Evolutionary conservation across 2,113 vertebrate species (phyloP).

Genomic region (Dunckerocampus dactyliophorus): DNA sequence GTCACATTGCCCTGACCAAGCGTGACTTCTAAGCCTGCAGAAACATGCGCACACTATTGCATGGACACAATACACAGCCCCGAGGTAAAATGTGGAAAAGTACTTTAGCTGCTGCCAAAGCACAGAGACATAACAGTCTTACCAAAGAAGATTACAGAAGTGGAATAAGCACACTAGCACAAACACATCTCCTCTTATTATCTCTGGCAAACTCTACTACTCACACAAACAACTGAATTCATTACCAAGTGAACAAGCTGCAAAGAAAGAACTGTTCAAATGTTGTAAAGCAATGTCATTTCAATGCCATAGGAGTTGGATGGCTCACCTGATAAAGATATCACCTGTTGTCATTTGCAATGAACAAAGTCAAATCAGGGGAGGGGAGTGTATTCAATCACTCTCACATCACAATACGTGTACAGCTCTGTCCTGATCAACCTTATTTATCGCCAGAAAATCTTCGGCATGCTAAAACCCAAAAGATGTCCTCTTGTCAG

Average conservation of each 20-base stretch:
- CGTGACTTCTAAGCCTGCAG: conserved; percentile 8
- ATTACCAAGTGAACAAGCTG: conserved; percentile 11
- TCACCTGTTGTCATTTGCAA: conserved; percentile 32
- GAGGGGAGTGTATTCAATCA: conserved; percentile 29
- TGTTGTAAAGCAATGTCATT: conserved; percentile 14
- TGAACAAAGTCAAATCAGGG: conserved; percentile 52
- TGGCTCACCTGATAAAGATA: conserved; percentile 17
- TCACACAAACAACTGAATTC: conserved; percentile 12
- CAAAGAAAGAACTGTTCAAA: conserved; percentile 30
- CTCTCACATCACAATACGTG: conserved; percentile 30
- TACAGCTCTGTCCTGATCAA: conserved; percentile 18
- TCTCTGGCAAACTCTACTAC: neutral
- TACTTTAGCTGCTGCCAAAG: conserved; percentile 34
- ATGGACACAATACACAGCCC: conserved; percentile 16
- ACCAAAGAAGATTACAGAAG: conserved; percentile 21
- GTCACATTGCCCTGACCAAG: neutral
- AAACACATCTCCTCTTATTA: neutral
- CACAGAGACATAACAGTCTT: conserved; percentile 32
- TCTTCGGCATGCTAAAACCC: too few relatives aligned
- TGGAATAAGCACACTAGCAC: conserved; percentile 20
- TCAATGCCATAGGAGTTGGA: conserved; percentile 10
- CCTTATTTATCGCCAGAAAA: conserved; percentile 4
- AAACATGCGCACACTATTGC: neutral
- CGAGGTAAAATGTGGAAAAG: conserved; percentile 26
- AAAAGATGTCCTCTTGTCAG: too few relatives aligned